Evolutionary conservation across 1,140 invertebrate genomes (phyloP).

Genomic region (Scaptodrosophila lebanonensis): DNA sequence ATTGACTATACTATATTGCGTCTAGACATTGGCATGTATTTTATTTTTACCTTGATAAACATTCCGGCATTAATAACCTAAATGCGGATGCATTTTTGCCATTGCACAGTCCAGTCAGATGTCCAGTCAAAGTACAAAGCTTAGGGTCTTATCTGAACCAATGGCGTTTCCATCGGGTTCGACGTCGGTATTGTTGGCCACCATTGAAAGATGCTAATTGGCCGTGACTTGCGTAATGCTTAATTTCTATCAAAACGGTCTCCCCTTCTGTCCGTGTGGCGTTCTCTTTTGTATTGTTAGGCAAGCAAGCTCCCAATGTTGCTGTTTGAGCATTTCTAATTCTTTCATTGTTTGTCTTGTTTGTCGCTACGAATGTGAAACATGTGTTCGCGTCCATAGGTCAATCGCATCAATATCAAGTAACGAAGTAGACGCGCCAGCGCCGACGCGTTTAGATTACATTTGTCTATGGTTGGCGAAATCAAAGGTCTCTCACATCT

Average conservation of each 20-base stretch:
- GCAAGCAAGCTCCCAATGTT: conserved; percentile 18
- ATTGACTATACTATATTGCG: not conserved
- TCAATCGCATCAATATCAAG: too few relatives aligned
- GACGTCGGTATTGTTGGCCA: conserved; percentile 13
- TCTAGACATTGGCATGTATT: not conserved
- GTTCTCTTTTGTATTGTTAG: conserved; percentile 13
- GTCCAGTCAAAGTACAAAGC: conserved; percentile 54
- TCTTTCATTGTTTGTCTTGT: conserved; percentile 12
- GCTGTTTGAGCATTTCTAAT: conserved; percentile 21
- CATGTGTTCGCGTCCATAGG: conserved; percentile 69
- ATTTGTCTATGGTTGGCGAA: too few relatives aligned
- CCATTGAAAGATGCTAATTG: conserved; percentile 39
- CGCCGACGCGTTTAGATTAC: too few relatives aligned
- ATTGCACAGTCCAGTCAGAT: not conserved
- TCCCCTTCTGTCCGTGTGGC: not conserved
- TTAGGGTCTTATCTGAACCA: too few relatives aligned
- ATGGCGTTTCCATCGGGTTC: conserved; percentile 7
- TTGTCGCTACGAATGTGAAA: conserved; percentile 17
- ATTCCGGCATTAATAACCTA: not conserved
- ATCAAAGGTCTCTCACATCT: too few relatives aligned
- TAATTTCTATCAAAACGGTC: conserved; percentile 1
- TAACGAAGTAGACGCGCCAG: too few relatives aligned
- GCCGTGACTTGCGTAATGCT: conserved; percentile 49
- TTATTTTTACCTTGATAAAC: not conserved
- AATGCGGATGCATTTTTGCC: conserved; percentile 6